A percentile compares a stretch with the other conserved stretches of the same genome.
These are phyloP conservation scores for Melinaea menophilus DNA, from an alignment of 2,888 invertebrate genomes.

Conservation along the genomic window DNA sequence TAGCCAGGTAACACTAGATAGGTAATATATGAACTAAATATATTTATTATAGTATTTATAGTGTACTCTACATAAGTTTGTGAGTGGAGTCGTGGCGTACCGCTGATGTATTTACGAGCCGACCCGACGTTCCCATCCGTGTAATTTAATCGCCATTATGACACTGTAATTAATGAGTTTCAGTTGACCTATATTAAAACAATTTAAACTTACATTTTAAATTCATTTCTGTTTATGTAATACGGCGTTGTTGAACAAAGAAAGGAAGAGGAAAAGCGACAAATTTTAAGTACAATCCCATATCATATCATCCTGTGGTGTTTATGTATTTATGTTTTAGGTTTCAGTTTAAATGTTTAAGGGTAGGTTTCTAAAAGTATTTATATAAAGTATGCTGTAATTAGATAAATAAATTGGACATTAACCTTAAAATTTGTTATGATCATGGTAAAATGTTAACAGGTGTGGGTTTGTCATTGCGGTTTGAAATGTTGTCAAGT, in stretches of 20 bases:
- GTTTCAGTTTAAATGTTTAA: conserved; percentile 1
- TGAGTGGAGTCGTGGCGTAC: conserved; percentile 44
- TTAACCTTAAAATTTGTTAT: conserved; percentile 41
- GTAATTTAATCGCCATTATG: conserved; percentile 64
- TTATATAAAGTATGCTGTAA: conserved; percentile 30
- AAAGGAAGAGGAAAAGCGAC: not conserved
- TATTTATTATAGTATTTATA: conserved; percentile 28
- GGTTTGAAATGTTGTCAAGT: conserved; percentile 35
- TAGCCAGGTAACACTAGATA: no score
- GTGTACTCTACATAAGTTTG: conserved; percentile 32
- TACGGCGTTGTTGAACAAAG: not conserved
- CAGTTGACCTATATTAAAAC: conserved; percentile 40
- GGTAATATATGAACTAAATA: not conserved
- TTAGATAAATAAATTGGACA: conserved; percentile 37
- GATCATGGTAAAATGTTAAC: conserved; percentile 42
- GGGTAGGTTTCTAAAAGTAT: conserved; percentile 17
- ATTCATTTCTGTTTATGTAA: conserved; percentile 13
- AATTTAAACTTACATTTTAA: conserved; percentile 35
- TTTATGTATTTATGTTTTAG: not conserved
- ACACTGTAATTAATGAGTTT: conserved; percentile 57
- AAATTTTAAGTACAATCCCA: not conserved
- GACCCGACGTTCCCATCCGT: conserved; percentile 51
- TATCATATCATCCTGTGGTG: no score
- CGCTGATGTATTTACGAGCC: conserved; percentile 64
- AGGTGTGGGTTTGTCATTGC: conserved; percentile 44